Evolutionary conservation across 2,888 invertebrate genomes (phyloP).

Genomic region (Rhaphigaster nebulosa): DNA sequence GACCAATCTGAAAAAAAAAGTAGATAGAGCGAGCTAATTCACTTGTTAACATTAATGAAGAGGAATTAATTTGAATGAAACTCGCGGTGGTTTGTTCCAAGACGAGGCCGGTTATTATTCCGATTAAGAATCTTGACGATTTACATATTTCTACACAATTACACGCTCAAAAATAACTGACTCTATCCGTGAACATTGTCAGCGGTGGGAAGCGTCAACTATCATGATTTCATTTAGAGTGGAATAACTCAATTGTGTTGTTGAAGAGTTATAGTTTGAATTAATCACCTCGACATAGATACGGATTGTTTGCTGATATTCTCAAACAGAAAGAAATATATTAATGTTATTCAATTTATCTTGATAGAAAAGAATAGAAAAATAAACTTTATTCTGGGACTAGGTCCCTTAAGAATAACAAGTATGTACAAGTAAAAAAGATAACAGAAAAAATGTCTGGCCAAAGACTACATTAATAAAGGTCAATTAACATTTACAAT

Average conservation of each 20-base stretch:
- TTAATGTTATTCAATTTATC: no score
- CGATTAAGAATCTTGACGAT: background rate
- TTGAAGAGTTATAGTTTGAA: background rate
- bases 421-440: no score
- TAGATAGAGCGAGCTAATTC: conserved; percentile 7
- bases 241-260: background rate
- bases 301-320: no score
- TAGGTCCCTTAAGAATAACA: no score
- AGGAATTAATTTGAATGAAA: conserved; percentile 21
- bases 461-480: no score
- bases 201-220: background rate
- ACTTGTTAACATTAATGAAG: conserved; percentile 35
- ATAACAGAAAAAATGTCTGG: no score
- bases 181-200: background rate
- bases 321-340: no score
- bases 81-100: background rate
- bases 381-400: no score
- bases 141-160: conserved; percentile 35
- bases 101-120: background rate
- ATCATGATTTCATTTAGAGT: background rate
- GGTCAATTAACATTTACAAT: no score
- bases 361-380: no score
- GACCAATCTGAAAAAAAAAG: conserved; percentile 33
- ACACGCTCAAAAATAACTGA: background rate
- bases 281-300: no score